phyloP scores from a whole-genome alignment of 2,888 invertebrate species.

The Eupithecia centaureata region DNA sequence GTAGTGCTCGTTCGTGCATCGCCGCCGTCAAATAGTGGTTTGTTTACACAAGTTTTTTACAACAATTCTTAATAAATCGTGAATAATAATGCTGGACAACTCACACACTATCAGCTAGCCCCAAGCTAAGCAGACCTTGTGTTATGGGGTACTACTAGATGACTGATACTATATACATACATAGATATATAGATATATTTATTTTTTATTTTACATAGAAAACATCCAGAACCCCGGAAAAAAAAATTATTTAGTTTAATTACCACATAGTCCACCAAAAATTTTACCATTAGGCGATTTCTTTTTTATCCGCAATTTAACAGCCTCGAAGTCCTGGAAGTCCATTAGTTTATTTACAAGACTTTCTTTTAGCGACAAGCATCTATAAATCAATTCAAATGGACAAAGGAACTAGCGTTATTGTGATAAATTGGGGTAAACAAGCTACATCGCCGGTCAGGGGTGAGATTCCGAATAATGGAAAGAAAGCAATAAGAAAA shows the following conservation, averaged over 20 bases:
- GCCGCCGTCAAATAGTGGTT: slow-evolving; percentile 30
- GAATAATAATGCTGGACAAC: too few species aligned
- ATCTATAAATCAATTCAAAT: slow-evolving; percentile 3
- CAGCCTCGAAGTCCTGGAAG: neutral
- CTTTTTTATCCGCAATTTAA: neutral
- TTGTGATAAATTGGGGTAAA: slow-evolving; percentile 9
- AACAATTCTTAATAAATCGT: slow-evolving; percentile 5
- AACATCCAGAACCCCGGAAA: too few species aligned
- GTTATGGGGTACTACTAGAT: too few species aligned
- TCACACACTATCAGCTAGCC: too few species aligned
- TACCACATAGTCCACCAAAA: neutral
- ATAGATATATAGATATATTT: too few species aligned
- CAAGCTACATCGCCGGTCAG: neutral
- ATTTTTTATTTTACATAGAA: too few species aligned
- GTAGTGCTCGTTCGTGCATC: slow-evolving; percentile 10
- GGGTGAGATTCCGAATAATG: neutral
- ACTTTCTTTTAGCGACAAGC: neutral
- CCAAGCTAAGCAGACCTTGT: too few species aligned
- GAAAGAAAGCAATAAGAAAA: slow-evolving; percentile 2
- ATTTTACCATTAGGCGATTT: neutral
- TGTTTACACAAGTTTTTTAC: slow-evolving; percentile 39
- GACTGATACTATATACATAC: too few species aligned
- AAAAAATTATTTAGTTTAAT: neutral
- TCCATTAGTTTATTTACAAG: neutral
- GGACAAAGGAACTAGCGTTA: neutral